Conservation (phyloP, 2,113 vertebrate species). For the Boleophthalmus pectinirostris region DNA sequence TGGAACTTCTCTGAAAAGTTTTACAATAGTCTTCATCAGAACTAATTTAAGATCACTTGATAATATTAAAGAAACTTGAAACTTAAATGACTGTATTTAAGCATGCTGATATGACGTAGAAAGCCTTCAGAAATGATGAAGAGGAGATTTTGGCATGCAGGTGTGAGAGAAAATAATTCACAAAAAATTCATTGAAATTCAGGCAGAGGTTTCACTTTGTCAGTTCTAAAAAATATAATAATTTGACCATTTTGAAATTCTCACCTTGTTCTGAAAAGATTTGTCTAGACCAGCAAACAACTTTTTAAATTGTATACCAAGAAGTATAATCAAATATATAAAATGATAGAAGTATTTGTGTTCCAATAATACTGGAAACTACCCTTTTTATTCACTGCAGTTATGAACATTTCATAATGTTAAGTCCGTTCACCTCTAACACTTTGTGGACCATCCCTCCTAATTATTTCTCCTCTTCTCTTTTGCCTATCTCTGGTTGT, state of each 20-base stretch:
- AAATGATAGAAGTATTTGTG: too few species aligned
- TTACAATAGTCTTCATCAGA: too few species aligned
- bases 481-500: conserved; percentile 29
- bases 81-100: not conserved
- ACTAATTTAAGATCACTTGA: too few species aligned
- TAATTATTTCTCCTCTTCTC: conserved; percentile 9
- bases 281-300: too few species aligned
- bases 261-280: too few species aligned
- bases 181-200: not conserved
- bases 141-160: too few species aligned
- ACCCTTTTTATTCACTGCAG: not conserved
- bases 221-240: not conserved
- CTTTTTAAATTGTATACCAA: too few species aligned
- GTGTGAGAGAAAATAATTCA: not conserved
- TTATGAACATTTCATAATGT: not conserved
- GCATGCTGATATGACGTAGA: not conserved
- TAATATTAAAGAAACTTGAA: too few species aligned
- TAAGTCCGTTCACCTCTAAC: not conserved
- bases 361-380: not conserved
- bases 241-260: not conserved
- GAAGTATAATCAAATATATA: too few species aligned
- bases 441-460: not conserved
- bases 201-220: not conserved
- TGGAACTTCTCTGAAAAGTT: too few species aligned
- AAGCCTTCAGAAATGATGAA: too few species aligned